A percentile compares a stretch with the other conserved stretches of the same genome.
phyloP scores from a whole-genome alignment of 2,888 invertebrate species.

The Arenicola marina region DNA sequence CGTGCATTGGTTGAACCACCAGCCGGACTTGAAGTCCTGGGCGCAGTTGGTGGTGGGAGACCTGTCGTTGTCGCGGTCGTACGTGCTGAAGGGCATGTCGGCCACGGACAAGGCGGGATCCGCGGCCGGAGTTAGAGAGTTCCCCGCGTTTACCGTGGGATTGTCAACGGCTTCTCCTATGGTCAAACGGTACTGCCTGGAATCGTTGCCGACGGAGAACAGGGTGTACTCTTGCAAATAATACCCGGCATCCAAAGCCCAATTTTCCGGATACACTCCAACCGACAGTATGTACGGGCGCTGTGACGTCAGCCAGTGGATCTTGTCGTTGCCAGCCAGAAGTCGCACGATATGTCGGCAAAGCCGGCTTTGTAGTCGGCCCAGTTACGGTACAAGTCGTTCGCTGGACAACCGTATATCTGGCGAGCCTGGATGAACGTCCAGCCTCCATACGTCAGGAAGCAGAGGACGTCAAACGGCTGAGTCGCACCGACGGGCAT shows the following conservation, averaged over 20 bases:
- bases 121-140: neutral
- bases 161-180: neutral
- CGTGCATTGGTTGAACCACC: slow-evolving; percentile 14
- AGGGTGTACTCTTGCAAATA: neutral
- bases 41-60: neutral
- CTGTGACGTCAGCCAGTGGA: neutral
- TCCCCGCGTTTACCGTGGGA: neutral
- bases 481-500: no score
- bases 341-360: neutral
- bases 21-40: slow-evolving; percentile 5
- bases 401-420: neutral
- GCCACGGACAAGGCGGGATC: neutral
- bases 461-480: neutral
- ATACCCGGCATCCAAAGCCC: neutral
- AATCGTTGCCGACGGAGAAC: neutral
- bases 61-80: slow-evolving; percentile 3
- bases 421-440: neutral
- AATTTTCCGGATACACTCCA: neutral
- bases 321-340: neutral
- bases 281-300: neutral
- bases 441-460: neutral
- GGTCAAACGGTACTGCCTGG: neutral
- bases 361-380: neutral
- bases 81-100: neutral
- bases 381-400: neutral